Percentiles rank a stretch among this genome's conserved stretches.
These are phyloP conservation scores for Struthio camelus DNA, from an alignment of 2,113 vertebrate genomes.

Conservation along the genomic window DNA sequence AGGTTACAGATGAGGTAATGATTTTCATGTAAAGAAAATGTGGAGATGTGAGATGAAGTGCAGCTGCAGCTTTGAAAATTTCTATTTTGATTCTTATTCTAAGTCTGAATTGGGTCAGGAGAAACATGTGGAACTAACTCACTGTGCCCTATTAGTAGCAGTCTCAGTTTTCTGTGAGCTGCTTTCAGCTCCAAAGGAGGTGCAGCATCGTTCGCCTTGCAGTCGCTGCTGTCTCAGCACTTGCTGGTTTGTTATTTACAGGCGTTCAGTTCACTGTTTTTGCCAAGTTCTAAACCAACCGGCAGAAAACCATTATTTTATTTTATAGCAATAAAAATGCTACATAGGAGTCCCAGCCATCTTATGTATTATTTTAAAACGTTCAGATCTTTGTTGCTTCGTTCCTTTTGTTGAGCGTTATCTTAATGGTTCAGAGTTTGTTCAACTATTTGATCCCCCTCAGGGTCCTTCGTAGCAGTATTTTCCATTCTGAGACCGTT, in stretches of 20 bases:
- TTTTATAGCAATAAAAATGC: neutral
- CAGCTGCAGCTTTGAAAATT: neutral
- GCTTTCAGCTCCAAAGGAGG: neutral
- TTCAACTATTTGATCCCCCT: neutral
- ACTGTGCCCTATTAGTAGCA: neutral
- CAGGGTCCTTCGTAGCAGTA: neutral
- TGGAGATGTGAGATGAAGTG: neutral
- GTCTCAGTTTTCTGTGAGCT: neutral
- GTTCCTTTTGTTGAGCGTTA: neutral
- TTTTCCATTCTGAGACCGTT: neutral
- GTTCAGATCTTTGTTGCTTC: neutral
- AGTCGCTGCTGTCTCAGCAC: neutral
- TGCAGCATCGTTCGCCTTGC: neutral
- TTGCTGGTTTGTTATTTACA: neutral
- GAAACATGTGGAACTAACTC: neutral
- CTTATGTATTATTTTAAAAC: neutral
- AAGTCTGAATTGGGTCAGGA: neutral
- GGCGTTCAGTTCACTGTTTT: neutral
- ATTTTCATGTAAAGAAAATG: neutral
- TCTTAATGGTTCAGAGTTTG: neutral
- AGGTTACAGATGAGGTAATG: neutral
- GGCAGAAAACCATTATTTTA: neutral
- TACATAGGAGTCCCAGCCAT: neutral
- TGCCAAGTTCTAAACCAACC: neutral
- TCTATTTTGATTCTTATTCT: neutral